Base-by-base conservation (phyloP, 2,888 invertebrate genomes). In the Pyrrhosoma nymphula region DNA sequence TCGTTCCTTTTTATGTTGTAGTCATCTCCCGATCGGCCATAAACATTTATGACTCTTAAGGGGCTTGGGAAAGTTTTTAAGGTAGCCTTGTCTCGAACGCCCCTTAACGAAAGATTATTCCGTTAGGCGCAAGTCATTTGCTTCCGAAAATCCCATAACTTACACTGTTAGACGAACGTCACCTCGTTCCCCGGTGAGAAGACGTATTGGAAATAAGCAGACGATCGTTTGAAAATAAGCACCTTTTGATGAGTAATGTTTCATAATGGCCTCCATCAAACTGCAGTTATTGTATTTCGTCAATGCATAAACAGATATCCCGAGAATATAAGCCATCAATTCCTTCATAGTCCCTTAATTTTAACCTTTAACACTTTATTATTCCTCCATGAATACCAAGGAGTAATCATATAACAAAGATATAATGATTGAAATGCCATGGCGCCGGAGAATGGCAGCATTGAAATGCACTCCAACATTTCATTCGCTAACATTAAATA, bases 31-130 rank as follows among this genome's bases (percentile, higher is more conserved):
- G 35, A 82, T 35, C 82, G 82, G 26, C 82, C 82, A 18, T 82
- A 82, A 82, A 82, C 82, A 82, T 82, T 82, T 82, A 82, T 82
- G 30, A n/a, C 82, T 12, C 18, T 35, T 47, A 47, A 69, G 23
- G n/a, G 69, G 69, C 69, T 69, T 82, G 30, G 82, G 82, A 35
- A 82, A 82, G 35, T 82, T 82, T 69, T 69, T 35, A 82, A 82
- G 82, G 82, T 82, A 82, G 82, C 82, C 82, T 14, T 82, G 30
- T 82, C 35, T 82, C 35, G 82, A 82, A 35, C 12, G 35, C 6
- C 82, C 82, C 35, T 82, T 82, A 82, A 35, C 82, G 82, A 82
- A 82, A 82, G 82, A 82, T 82, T 82, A 82, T 82, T 82, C 82
- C 82, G 82, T 82, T 82, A 82, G 82, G 82, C 35, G 35, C 82